These are phyloP conservation scores for Ectropis crepuscularia DNA, from an alignment of 2,888 invertebrate species.

Conservation along the genomic window DNA sequence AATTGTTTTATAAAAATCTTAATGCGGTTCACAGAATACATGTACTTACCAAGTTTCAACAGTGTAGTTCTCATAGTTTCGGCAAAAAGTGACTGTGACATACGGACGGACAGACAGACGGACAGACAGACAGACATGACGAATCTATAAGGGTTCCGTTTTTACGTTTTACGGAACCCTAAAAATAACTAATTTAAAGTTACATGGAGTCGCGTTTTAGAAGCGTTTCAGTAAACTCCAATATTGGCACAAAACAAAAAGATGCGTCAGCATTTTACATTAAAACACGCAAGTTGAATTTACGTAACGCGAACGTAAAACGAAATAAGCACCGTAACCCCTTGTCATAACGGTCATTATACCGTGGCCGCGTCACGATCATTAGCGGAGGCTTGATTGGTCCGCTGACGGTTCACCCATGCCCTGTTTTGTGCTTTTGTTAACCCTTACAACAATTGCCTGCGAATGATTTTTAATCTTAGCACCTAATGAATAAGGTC, in stretches of 20 bases:
- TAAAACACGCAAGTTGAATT: constrained; percentile 30
- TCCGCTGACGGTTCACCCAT: constrained; percentile 57
- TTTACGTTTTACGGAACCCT: too few species aligned
- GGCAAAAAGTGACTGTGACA: too few species aligned
- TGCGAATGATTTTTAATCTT: constrained; percentile 38
- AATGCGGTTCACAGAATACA: too few species aligned
- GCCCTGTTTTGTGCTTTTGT: constrained; percentile 59
- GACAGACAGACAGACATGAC: too few species aligned
- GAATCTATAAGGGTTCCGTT: too few species aligned
- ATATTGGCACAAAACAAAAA: constrained; percentile 38
- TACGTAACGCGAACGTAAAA: constrained; percentile 8
- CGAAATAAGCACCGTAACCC: constrained; percentile 33
- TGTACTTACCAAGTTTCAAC: too few species aligned
- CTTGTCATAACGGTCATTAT: constrained; percentile 30
- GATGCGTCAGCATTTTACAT: constrained; percentile 38
- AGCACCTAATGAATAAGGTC: constrained; percentile 36
- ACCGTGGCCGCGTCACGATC: constrained; percentile 32
- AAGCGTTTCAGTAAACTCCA: constrained; percentile 24
- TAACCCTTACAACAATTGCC: constrained; percentile 45
- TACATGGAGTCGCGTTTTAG: constrained; percentile 4
- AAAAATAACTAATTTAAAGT: neutral
- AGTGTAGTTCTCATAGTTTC: too few species aligned
- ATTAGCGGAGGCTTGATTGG: constrained; percentile 63
- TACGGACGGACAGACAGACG: too few species aligned
- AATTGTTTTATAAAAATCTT: too few species aligned